Base-by-base conservation (phyloP, 2,888 invertebrate species). In the Rhodophaea formosa region DNA sequence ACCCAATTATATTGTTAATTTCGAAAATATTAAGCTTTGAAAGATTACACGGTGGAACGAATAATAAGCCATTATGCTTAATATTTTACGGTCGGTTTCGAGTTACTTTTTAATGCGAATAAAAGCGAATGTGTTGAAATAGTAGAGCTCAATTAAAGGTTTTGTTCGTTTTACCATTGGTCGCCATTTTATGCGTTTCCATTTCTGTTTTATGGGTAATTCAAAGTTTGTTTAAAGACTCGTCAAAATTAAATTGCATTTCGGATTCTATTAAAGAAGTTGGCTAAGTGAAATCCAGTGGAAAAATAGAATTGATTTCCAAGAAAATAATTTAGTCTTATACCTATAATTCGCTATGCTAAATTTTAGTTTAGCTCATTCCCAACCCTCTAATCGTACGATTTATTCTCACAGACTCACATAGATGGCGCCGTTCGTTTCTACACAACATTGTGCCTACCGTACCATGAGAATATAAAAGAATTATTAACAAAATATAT, bases 1-100 rank as follows among this genome's bases (percentile, higher is more conserved):
- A 83, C 88, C 89, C 91, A 90, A 90, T 91, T 91, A 90, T 90
- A 88, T 89, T 90, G 90, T 91, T 90, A 91, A 91, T 91, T 88
- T 88, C 79, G 76, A 87, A 86, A 90, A 89, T 88, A 88, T 86
- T 82, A 23, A 80, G 79, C 83, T 77, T 86, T 85, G 88, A 86
- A 88, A 89, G 86, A 80, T 80, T 79, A 88, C 86, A 88, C 89
- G 82, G 72, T 72, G 75, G 72, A 66, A 59, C 67, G 76, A 81
- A 90, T 89, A 91, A 91, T 91, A 88, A 89, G 88, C 88, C 71
- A 87, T 89, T 87, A 87, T 85, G 71, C 61, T 61, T 59, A 63
- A 64, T 62, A 62, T 66, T 66, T 58, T 64, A 65, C 63, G 62
- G 63, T 68, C 63, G 64, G 77, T 83, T 75, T 84, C 73, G 66